Evolutionary conservation across 2,113 vertebrate species (phyloP).

Genomic region (Sphaerodactylus townsendi): DNA sequence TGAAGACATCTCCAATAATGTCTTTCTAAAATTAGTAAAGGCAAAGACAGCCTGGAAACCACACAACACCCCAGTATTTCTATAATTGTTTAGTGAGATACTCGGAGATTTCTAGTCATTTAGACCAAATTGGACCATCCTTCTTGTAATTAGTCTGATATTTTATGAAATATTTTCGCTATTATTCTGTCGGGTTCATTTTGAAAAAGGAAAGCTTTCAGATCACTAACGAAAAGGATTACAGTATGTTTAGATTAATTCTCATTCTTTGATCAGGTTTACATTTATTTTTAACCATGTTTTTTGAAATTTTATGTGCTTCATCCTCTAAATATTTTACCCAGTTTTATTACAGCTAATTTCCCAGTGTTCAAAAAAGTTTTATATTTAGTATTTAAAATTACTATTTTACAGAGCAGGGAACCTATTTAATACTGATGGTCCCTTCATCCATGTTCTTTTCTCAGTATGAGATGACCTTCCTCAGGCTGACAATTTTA

Average conservation of each 20-base stretch:
- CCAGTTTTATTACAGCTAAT: neutral
- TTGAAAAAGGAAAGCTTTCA: neutral
- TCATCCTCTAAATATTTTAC: neutral
- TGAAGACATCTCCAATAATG: neutral
- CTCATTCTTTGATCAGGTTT: neutral
- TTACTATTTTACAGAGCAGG: neutral
- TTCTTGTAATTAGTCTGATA: neutral
- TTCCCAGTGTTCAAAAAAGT: neutral
- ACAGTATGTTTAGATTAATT: neutral
- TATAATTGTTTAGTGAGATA: neutral
- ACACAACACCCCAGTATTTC: no score
- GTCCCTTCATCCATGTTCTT: constrained; percentile 13
- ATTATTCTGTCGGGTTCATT: neutral
- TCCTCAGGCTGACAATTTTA: constrained; percentile 24
- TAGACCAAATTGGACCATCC: neutral
- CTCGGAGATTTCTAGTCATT: neutral
- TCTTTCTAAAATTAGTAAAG: neutral
- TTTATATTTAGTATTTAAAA: constrained; percentile 12
- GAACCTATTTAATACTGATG: constrained; percentile 10
- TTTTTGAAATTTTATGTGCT: neutral
- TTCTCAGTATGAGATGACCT: constrained; percentile 12
- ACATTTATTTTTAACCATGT: neutral
- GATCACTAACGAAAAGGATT: neutral
- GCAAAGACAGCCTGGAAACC: no score
- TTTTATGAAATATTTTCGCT: constrained; percentile 4